Percentiles rank a stretch among this genome's conserved stretches.
phyloP scores from a whole-genome alignment of 2,888 invertebrate genomes.

The Panzeria rudis region DNA sequence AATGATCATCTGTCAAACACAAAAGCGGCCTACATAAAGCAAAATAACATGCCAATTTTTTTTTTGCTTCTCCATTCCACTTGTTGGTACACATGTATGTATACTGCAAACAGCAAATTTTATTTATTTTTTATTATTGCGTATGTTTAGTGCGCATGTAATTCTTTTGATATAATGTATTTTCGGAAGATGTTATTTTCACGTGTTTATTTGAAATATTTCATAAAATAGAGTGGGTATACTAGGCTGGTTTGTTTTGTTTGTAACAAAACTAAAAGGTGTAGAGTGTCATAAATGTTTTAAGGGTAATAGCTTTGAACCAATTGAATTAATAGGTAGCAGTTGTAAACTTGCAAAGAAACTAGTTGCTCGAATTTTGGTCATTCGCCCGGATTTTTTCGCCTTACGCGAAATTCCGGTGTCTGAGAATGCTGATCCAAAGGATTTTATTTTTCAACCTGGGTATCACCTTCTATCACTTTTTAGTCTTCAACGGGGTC shows the following conservation, averaged over 20 bases:
- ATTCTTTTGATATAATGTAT: slow-evolving; percentile 61
- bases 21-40: slow-evolving; percentile 73
- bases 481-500: no score
- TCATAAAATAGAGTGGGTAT: neutral
- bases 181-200: slow-evolving; percentile 50
- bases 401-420: no score
- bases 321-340: no score
- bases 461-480: no score
- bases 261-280: neutral
- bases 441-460: no score
- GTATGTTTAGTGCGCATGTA: slow-evolving; percentile 10
- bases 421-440: no score
- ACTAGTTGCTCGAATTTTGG: no score
- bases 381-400: no score
- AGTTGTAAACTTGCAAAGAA: no score
- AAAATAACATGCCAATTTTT: slow-evolving; percentile 30
- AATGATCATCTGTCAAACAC: slow-evolving; percentile 78
- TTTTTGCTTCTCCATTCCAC: neutral
- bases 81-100: neutral
- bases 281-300: no score
- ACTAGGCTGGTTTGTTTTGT: neutral
- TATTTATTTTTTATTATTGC: slow-evolving; percentile 1
- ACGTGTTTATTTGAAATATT: neutral
- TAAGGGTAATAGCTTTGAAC: no score
- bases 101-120: slow-evolving; percentile 21